Evolutionary conservation across 2,113 vertebrate species (phyloP).

Genomic region (Anolis carolinensis): DNA sequence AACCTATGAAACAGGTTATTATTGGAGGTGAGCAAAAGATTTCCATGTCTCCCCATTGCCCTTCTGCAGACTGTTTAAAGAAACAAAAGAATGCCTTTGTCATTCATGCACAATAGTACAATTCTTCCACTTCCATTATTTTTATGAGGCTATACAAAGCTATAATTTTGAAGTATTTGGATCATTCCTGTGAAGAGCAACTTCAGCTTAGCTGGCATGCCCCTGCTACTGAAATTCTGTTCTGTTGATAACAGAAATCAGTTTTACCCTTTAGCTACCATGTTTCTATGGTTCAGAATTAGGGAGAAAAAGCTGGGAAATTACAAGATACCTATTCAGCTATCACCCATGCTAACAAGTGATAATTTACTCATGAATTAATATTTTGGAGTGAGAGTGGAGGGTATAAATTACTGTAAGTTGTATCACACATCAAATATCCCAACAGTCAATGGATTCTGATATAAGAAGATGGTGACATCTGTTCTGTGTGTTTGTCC

Average conservation of each 20-base stretch:
- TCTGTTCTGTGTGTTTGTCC: too few relatives aligned
- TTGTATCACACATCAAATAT: neutral
- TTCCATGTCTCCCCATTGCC: neutral
- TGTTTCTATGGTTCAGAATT: neutral
- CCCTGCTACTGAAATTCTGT: conserved; percentile 22
- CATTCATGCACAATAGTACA: neutral
- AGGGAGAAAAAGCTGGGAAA: conserved; percentile 2
- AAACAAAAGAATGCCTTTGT: neutral
- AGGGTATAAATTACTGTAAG: neutral
- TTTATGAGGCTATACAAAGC: too few relatives aligned
- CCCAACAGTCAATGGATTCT: neutral
- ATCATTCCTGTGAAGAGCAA: neutral
- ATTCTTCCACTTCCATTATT: too few relatives aligned
- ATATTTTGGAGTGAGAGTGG: conserved; percentile 13
- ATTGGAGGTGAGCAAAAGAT: neutral
- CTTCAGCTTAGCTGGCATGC: conserved; percentile 13
- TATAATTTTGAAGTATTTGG: neutral
- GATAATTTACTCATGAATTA: rapidly evolving
- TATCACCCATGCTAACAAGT: conserved; percentile 9
- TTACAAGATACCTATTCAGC: conserved; percentile 27
- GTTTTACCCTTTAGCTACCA: conserved; percentile 15
- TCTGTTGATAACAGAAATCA: conserved; percentile 28
- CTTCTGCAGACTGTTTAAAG: neutral
- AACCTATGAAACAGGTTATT: neutral
- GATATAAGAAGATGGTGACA: neutral